phyloP scores from a whole-genome alignment of 2,888 invertebrate genomes.

The Lissonota sp. region DNA sequence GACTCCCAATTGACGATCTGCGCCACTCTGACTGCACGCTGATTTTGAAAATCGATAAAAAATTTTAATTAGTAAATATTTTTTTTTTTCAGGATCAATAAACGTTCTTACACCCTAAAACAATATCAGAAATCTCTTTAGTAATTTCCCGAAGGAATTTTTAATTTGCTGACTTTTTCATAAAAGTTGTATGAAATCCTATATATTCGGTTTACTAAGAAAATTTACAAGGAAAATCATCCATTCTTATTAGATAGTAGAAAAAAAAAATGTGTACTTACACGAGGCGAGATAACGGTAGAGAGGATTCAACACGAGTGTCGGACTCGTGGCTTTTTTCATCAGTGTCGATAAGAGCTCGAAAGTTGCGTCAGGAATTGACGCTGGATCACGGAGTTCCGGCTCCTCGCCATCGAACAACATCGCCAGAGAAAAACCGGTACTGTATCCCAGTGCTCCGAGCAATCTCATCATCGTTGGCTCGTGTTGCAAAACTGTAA shows the following conservation, averaged over 20 bases:
- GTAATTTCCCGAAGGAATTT: too few relatives aligned
- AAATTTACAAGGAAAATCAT: too few relatives aligned
- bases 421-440: constrained; percentile 89
- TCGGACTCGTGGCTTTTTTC: constrained; percentile 90
- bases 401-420: constrained; percentile 86
- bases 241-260: too few relatives aligned
- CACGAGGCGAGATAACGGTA: constrained; percentile 85
- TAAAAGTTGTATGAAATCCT: too few relatives aligned
- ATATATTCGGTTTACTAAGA: too few relatives aligned
- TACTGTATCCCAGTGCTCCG: constrained; percentile 91
- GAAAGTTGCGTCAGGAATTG: constrained; percentile 95
- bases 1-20: constrained; percentile 78
- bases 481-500: constrained; percentile 89
- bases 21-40: constrained; percentile 76
- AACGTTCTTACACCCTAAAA: too few relatives aligned
- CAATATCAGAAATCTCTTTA: too few relatives aligned
- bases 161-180: too few relatives aligned
- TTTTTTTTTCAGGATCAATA: too few relatives aligned
- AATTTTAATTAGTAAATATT: too few relatives aligned
- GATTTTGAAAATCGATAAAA: not conserved
- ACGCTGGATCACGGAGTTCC: constrained; percentile 87
- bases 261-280: constrained; percentile 70
- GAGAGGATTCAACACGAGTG: constrained; percentile 91
- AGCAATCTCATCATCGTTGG: constrained; percentile 93
- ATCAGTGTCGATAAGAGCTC: constrained; percentile 91